phyloP scores from a whole-genome alignment of 1,140 invertebrate genomes.

The Belonocnema kinseyi region DNA sequence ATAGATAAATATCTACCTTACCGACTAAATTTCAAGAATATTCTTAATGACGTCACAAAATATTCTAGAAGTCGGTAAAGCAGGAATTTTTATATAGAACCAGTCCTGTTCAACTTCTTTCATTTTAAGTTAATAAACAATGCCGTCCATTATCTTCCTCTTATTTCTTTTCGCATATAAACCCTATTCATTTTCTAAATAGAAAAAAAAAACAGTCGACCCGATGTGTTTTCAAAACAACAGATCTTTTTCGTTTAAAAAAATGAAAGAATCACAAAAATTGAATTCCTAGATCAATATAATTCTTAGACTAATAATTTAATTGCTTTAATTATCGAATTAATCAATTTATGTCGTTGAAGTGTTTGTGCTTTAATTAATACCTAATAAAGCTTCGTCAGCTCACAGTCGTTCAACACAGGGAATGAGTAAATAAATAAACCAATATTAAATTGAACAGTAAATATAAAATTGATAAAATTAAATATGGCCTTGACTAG shows the following conservation, averaged over 20 bases:
- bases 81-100: too few relatives aligned
- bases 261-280: neutral
- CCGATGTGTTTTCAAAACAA: too few relatives aligned
- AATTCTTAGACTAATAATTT: neutral
- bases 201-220: too few relatives aligned
- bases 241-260: too few relatives aligned
- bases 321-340: constrained; percentile 13
- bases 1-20: too few relatives aligned
- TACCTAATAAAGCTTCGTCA: constrained; percentile 22
- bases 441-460: neutral
- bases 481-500: constrained; percentile 13
- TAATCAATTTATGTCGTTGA: constrained; percentile 5
- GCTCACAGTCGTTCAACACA: constrained; percentile 18
- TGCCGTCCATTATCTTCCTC: neutral
- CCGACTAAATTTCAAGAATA: too few relatives aligned
- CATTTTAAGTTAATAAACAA: constrained; percentile 2
- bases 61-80: too few relatives aligned
- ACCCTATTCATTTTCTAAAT: neutral
- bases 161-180: neutral
- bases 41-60: too few relatives aligned
- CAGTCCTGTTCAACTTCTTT: neutral
- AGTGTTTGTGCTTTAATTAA: constrained; percentile 29
- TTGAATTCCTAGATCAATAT: neutral
- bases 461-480: neutral
- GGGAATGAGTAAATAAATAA: constrained; percentile 11